Base-by-base conservation (phyloP, 2,888 invertebrate species). In the Allolobophora icterica region DNA sequence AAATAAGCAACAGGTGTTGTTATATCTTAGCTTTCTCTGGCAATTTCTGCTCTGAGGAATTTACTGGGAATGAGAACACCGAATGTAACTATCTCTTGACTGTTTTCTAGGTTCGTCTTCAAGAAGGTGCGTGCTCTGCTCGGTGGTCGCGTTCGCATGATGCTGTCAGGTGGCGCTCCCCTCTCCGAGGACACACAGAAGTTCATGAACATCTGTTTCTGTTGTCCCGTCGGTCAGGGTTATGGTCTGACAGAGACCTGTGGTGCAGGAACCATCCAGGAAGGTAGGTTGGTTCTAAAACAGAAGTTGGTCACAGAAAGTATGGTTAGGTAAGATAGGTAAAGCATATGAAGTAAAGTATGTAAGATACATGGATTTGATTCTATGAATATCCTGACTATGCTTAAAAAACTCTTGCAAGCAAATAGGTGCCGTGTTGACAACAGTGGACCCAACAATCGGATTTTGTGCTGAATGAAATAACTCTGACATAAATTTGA, bases 201-300 rank as follows among this genome's bases (percentile, higher is more conserved):
- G 95, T 98, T 99, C 96, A 97, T 98, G 94, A 97, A 97, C 95
- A 97, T 97, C 92, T 98, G 98, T 95, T 96, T 99, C 93, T 98
- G 99, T 95, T 97, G 97, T 92, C 97, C 97, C 92, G 97, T 99
- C 89, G 97, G 97, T 92, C 98, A 98, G 95, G 99, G 99, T 90
- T 99, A 99, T 96, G 99, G 99, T 2, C 97, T 99, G 92, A 99
- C 99, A 0, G 99, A 99, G 96, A 98, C 99, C 33, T 97, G 98
- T 93, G 98, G 99, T 0, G 98, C 98, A 94, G 99, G 98, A 90
- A 94, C 95, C n/a, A 94, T 95, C 13, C 93, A 94, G n/a, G 94
- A 95, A 92, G 94, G 95, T 95, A 92, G 87, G 93, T 71, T 42
- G 89, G n/a, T 91, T 89, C 21, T 91, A n/a, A n/a, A 71, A n/a